Evolutionary conservation across 1,140 invertebrate genomes (phyloP).

Genomic region (Mylabris phalerata): DNA sequence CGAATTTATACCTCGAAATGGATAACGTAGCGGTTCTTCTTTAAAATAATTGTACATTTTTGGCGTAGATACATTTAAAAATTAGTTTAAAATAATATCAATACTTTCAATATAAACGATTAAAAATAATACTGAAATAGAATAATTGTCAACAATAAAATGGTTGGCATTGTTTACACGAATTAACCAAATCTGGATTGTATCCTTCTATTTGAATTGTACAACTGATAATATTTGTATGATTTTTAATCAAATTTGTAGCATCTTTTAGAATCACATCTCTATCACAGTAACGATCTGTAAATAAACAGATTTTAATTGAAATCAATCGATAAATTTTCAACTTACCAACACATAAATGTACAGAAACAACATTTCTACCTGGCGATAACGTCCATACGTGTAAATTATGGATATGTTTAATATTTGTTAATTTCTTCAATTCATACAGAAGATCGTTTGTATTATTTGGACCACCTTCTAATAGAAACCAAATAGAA

Average conservation of each 20-base stretch:
- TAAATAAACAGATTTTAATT: conserved; percentile 23
- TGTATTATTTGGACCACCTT: conserved; percentile 65
- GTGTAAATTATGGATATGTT: conserved; percentile 70
- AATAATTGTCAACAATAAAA: no score
- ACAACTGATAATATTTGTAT: conserved; percentile 52
- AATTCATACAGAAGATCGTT: conserved; percentile 48
- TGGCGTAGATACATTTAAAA: no score
- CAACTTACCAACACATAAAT: conserved; percentile 64
- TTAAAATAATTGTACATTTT: no score
- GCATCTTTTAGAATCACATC: conserved; percentile 49
- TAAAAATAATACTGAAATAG: no score
- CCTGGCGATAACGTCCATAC: conserved; percentile 74
- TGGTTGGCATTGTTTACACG: conserved; percentile 21
- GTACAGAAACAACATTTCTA: conserved; percentile 61
- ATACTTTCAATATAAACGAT: no score
- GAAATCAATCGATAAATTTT: not conserved
- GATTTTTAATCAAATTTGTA: conserved; percentile 44
- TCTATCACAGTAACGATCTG: conserved; percentile 46
- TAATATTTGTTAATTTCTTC: conserved; percentile 56
- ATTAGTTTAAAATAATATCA: no score
- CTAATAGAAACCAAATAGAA: conserved; percentile 69
- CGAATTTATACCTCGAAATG: no score
- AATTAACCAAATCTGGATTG: conserved; percentile 28
- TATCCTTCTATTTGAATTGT: conserved; percentile 57
- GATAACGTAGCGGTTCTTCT: no score